Evolutionary conservation across 2,888 invertebrate genomes (phyloP).

Genomic region (Diadegma fenestrale): DNA sequence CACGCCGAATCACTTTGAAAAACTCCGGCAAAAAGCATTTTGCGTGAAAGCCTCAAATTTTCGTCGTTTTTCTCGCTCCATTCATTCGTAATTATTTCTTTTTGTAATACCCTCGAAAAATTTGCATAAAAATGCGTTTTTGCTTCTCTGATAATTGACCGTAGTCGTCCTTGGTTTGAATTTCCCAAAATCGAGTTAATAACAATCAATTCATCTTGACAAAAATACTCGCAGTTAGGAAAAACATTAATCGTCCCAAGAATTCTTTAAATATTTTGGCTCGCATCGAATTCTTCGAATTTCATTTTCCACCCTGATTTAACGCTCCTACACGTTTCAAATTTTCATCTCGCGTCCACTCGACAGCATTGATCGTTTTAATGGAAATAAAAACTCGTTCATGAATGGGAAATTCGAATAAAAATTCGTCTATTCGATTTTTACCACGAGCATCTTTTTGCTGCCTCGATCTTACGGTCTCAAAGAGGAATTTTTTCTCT

Average conservation of each 20-base stretch:
- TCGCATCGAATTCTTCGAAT: slow-evolving; percentile 9
- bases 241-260: slow-evolving; percentile 44
- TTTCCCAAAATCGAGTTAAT: neutral
- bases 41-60: neutral
- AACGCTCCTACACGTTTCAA: slow-evolving; percentile 11
- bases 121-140: neutral
- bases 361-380: neutral
- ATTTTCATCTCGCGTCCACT: neutral
- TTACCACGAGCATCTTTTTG: neutral
- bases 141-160: neutral
- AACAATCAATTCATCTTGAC: slow-evolving; percentile 38
- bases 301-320: slow-evolving; percentile 13
- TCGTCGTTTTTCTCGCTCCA: neutral
- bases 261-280: slow-evolving; percentile 59
- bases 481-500: neutral
- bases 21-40: neutral
- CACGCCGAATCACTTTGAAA: neutral
- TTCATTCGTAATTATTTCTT: slow-evolving; percentile 4
- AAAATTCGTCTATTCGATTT: neutral
- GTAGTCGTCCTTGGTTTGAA: slow-evolving; percentile 18
- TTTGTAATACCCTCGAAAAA: neutral
- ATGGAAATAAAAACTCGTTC: neutral
- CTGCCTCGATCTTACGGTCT: too few relatives aligned
- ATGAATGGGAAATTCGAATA: neutral
- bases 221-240: slow-evolving; percentile 21